Percentiles rank a stretch among this genome's conserved stretches.
Conservation (phyloP, 2,797 vertebrate genomes). For the Fratercula arctica region DNA sequence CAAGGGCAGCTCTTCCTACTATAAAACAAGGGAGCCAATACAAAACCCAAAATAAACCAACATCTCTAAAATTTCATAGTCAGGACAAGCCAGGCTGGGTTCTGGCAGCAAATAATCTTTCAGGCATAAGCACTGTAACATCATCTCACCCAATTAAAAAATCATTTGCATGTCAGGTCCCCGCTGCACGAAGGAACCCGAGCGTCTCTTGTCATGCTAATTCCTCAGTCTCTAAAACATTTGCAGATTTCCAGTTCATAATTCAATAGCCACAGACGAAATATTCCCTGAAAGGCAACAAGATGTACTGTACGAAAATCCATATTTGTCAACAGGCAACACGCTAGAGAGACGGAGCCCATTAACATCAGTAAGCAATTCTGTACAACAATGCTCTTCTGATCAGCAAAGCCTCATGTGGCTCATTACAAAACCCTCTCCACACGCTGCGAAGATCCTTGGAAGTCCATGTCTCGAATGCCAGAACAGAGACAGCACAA, state of each 20-base stretch:
- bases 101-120: background rate
- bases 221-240: background rate
- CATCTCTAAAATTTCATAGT: background rate
- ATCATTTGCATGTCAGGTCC: background rate
- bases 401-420: background rate
- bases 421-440: constrained; percentile 9
- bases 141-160: background rate
- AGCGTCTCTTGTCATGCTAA: background rate
- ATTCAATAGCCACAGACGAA: background rate
- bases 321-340: background rate
- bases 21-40: background rate
- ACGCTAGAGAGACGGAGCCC: background rate
- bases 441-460: background rate
- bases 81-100: background rate
- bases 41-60: background rate
- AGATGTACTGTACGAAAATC: background rate
- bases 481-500: background rate
- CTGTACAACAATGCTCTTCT: background rate
- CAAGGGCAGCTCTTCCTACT: background rate
- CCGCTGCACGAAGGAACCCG: background rate
- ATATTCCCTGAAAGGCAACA: background rate
- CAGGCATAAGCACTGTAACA: background rate
- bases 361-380: background rate
- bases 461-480: background rate
- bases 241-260: background rate